phyloP scores from a whole-genome alignment of 2,888 invertebrate genomes.

The Sminthurides aquaticus region DNA sequence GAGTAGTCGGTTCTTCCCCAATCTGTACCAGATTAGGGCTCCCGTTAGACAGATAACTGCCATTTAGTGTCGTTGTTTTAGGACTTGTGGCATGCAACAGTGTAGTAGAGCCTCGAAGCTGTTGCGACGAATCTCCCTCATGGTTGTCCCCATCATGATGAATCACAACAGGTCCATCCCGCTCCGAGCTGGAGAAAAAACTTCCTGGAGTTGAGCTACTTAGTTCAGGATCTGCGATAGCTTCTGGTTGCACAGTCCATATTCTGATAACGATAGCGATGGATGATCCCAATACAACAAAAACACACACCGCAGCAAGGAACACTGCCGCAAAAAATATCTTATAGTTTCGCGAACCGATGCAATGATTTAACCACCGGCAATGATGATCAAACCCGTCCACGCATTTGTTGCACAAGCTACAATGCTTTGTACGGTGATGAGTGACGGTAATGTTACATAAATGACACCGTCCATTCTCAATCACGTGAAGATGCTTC shows the following conservation, averaged over 20 bases:
- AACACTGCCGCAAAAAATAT: constrained; percentile 72
- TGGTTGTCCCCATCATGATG: neutral
- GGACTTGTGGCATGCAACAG: neutral
- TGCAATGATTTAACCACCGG: constrained; percentile 97
- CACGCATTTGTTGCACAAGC: constrained; percentile 95
- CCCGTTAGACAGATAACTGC: neutral
- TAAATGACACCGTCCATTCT: constrained; percentile 86
- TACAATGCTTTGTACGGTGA: constrained; percentile 84
- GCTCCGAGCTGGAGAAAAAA: neutral
- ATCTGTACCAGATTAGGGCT: neutral
- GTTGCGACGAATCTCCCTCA: no score
- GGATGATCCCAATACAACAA: constrained; percentile 63
- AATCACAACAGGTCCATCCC: neutral
- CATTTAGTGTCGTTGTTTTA: neutral
- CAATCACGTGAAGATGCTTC: constrained; percentile 87
- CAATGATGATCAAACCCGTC: constrained; percentile 74
- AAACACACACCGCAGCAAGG: constrained; percentile 65
- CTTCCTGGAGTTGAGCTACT: neutral
- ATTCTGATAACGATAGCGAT: constrained; percentile 48
- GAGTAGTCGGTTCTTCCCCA: neutral
- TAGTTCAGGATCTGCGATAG: neutral
- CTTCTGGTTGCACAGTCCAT: constrained; percentile 15
- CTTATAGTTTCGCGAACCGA: constrained; percentile 82
- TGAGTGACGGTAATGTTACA: constrained; percentile 74
- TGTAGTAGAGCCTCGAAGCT: neutral